These are phyloP conservation scores for Cynaeus angustus DNA, from an alignment of 2,888 invertebrate genomes.

Conservation along the genomic window DNA sequence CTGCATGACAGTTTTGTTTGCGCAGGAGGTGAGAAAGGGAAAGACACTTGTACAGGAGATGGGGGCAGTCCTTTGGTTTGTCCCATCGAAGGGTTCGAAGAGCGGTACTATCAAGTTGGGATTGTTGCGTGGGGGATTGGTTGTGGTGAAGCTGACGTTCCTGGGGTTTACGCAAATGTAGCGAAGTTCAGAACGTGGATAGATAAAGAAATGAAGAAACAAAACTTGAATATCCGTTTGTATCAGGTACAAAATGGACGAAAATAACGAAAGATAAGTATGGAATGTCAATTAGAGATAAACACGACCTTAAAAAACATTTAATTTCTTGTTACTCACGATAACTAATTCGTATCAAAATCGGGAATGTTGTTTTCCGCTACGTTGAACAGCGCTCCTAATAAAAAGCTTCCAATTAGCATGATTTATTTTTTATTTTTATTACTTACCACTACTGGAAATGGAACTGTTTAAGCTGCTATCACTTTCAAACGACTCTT, in stretches of 20 bases:
- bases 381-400: constrained; percentile 12
- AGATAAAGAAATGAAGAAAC: neutral
- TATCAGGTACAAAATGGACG: neutral
- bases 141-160: constrained; percentile 72
- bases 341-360: constrained; percentile 14
- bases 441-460: neutral
- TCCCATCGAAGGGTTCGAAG: constrained; percentile 63
- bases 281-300: neutral
- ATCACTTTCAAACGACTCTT: constrained; percentile 31
- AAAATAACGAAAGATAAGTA: neutral
- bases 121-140: constrained; percentile 94
- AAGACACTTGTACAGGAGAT: constrained; percentile 78
- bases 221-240: neutral
- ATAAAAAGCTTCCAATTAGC: neutral
- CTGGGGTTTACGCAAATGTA: constrained; percentile 87
- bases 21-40: constrained; percentile 68
- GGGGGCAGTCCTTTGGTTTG: constrained; percentile 12
- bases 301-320: no score
- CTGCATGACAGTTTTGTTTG: constrained; percentile 71
- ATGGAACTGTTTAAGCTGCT: neutral
- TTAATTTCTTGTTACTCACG: no score
- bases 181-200: constrained; percentile 78
- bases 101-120: constrained; percentile 82
- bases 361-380: constrained; percentile 9
- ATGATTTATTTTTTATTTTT: neutral